phyloP scores from a whole-genome alignment of 2,113 vertebrate genomes.

The Hipposideros armiger region DNA sequence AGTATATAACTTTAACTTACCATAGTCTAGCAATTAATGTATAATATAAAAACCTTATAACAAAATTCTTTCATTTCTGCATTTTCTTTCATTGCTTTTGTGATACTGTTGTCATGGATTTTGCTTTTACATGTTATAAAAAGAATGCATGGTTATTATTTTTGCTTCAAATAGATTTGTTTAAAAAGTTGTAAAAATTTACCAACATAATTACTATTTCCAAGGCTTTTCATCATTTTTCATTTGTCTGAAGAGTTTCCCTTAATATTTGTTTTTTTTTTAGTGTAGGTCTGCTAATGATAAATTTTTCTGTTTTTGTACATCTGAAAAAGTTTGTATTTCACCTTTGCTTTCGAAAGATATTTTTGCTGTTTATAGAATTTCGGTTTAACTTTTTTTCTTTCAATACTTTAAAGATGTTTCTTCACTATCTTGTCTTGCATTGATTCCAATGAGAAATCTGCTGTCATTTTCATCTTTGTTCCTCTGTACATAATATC shows the following conservation, averaged over 20 bases:
- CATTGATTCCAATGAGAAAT: background rate
- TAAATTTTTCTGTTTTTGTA: slow-evolving; percentile 13
- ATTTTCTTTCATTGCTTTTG: slow-evolving; percentile 37
- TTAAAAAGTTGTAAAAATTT: background rate
- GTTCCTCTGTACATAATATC: background rate
- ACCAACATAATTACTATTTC: slow-evolving; percentile 35
- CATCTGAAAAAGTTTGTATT: background rate
- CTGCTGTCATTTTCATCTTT: background rate
- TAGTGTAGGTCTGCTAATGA: background rate
- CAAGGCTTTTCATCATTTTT: slow-evolving; percentile 25
- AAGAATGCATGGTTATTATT: slow-evolving; percentile 10
- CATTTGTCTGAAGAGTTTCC: background rate
- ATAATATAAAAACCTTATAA: background rate
- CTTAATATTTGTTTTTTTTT: slow-evolving; percentile 40
- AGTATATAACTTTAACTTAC: slow-evolving; percentile 4
- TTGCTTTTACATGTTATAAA: background rate
- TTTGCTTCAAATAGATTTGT: slow-evolving; percentile 39
- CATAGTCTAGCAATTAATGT: background rate
- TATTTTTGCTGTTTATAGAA: slow-evolving; percentile 9
- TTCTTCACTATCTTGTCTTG: slow-evolving; percentile 1
- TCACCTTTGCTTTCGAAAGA: slow-evolving; percentile 24
- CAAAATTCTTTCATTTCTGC: slow-evolving; percentile 31
- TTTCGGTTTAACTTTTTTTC: slow-evolving; percentile 28
- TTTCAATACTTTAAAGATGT: background rate
- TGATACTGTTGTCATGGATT: background rate